phyloP scores from a whole-genome alignment of 2,113 vertebrate genomes.

The Montifringilla adamsi region DNA sequence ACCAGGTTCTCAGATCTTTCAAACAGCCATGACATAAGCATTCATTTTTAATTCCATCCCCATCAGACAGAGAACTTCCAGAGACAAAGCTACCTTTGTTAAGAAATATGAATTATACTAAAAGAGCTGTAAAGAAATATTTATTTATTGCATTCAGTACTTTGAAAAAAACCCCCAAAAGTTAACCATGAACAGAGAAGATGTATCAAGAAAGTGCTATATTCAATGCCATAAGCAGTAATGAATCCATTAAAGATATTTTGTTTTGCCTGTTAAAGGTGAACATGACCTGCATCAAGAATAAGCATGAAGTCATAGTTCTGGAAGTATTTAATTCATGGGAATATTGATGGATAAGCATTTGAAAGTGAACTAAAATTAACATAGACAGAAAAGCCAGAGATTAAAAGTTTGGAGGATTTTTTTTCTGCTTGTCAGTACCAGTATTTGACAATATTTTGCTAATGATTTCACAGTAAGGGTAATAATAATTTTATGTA shows the following conservation, averaged over 20 bases:
- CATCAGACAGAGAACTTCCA: not conserved
- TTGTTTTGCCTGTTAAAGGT: not conserved
- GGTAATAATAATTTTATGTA: not conserved
- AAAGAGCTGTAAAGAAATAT: not conserved
- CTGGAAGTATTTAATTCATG: not conserved
- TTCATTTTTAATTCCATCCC: not conserved
- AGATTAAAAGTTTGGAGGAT: not conserved
- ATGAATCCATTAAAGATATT: not conserved
- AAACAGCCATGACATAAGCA: not conserved
- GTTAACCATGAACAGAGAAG: not conserved
- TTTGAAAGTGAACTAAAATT: not conserved
- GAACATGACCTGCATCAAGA: not conserved
- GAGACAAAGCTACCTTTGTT: not conserved
- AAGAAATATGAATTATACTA: not conserved
- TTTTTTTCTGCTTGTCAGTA: not conserved
- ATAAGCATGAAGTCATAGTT: not conserved
- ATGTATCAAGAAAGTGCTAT: not conserved
- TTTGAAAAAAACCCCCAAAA: not conserved
- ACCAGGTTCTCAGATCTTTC: not conserved
- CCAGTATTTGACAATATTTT: not conserved
- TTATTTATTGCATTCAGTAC: not conserved
- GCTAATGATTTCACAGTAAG: not conserved
- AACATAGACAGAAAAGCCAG: not conserved
- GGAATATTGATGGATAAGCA: not conserved
- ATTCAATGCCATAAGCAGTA: not conserved